Evolutionary conservation across 2,797 vertebrate species (phyloP).

Genomic region (Choloepus didactylus): DNA sequence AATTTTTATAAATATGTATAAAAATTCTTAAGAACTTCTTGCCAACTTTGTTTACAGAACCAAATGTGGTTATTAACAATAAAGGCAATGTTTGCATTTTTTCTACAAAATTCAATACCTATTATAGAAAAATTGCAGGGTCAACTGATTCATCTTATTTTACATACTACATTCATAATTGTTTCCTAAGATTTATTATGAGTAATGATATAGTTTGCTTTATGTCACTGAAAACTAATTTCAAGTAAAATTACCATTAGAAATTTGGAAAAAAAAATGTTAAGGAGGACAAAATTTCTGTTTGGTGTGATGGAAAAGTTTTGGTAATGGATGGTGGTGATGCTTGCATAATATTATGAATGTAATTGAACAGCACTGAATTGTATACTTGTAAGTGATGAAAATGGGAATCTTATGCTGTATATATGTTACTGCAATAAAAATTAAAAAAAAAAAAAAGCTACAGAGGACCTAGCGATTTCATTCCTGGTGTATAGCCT

Average conservation of each 20-base stretch:
- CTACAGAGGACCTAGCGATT: too few species aligned
- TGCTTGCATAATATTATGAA: too few species aligned
- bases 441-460: too few species aligned
- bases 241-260: slow-evolving; percentile 13
- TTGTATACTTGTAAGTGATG: too few species aligned
- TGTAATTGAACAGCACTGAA: too few species aligned
- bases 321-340: too few species aligned
- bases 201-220: slow-evolving; percentile 29
- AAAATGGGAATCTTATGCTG: too few species aligned
- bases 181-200: slow-evolving; percentile 55
- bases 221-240: slow-evolving; percentile 51
- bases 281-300: neutral
- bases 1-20: slow-evolving; percentile 75
- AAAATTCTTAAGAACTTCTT: slow-evolving; percentile 56
- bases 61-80: slow-evolving; percentile 82
- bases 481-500: too few species aligned
- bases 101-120: slow-evolving; percentile 63
- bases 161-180: slow-evolving; percentile 48
- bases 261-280: neutral
- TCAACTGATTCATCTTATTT: slow-evolving; percentile 56
- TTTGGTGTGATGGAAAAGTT: too few species aligned
- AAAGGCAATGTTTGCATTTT: slow-evolving; percentile 69
- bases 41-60: slow-evolving; percentile 68
- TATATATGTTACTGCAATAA: too few species aligned
- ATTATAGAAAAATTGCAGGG: slow-evolving; percentile 51